These are phyloP conservation scores for Corvus cornix DNA, from an alignment of 2,113 vertebrate species.

Conservation along the genomic window DNA sequence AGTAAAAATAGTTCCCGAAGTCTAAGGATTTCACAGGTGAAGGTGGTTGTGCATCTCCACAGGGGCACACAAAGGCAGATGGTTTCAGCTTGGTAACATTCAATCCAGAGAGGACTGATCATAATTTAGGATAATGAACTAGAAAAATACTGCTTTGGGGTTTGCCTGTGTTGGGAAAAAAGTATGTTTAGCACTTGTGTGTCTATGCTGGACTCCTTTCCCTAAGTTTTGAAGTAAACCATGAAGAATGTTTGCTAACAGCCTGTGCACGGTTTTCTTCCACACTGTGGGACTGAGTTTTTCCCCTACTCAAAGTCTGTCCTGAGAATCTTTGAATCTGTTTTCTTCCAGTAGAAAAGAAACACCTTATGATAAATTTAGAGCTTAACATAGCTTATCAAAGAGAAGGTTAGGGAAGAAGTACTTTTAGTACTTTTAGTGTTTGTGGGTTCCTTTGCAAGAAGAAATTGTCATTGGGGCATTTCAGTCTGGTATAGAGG, in stretches of 20 bases:
- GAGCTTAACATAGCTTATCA: not conserved
- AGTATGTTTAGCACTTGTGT: accelerated
- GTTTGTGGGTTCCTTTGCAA: not conserved
- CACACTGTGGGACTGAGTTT: not conserved
- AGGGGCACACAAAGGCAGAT: not conserved
- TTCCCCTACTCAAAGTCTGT: not conserved
- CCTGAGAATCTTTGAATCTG: not conserved
- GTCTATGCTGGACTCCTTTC: not conserved
- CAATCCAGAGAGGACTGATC: not conserved
- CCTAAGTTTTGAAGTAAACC: not conserved
- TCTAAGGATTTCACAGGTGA: not conserved
- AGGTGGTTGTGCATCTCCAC: not conserved
- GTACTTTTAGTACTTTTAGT: not conserved
- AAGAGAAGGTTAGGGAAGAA: not conserved
- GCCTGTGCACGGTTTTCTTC: not conserved
- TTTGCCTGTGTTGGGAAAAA: not conserved
- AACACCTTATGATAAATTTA: not conserved
- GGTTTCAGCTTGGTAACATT: not conserved
- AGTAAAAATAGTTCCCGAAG: not conserved
- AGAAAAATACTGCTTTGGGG: not conserved
- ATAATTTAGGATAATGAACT: not conserved
- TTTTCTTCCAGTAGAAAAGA: not conserved
- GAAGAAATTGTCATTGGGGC: not conserved
- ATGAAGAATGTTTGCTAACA: not conserved
- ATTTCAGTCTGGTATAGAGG: not conserved